Conservation (phyloP, 2,113 vertebrate species). For the Coregonus clupeaformis region DNA sequence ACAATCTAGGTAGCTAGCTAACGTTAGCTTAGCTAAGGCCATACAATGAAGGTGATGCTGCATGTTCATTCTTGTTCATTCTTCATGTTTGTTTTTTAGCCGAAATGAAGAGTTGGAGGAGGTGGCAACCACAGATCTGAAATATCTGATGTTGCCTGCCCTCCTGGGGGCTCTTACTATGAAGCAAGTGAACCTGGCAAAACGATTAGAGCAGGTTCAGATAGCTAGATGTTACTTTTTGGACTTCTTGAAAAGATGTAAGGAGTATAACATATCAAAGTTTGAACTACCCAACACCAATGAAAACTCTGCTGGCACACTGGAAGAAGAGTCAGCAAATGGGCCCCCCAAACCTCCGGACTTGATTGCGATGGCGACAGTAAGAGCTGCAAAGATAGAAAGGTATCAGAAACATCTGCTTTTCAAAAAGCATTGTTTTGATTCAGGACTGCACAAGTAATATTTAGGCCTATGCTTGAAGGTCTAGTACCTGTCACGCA, state of each 20-base stretch:
- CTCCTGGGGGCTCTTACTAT: constrained; percentile 81
- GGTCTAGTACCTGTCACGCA: not conserved
- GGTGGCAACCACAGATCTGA: constrained; percentile 83
- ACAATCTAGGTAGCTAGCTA: no score
- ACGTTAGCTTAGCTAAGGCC: no score
- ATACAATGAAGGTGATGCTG: no score
- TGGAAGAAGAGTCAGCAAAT: not conserved
- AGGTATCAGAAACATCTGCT: constrained; percentile 58
- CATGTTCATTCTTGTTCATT: not conserved
- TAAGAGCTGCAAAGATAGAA: constrained; percentile 87
- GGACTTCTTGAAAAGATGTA: constrained; percentile 80
- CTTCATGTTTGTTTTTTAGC: constrained; percentile 59
- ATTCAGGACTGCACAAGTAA: not conserved
- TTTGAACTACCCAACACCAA: constrained; percentile 71
- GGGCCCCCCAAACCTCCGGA: constrained; percentile 46
- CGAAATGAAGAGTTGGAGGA: constrained; percentile 93
- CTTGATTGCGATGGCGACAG: constrained; percentile 82
- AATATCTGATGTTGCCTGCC: constrained; percentile 85
- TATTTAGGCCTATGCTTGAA: not conserved
- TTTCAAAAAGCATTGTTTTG: not conserved
- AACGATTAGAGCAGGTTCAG: constrained; percentile 77
- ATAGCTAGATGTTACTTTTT: constrained; percentile 77
- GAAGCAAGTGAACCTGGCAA: constrained; percentile 75
- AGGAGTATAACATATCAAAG: constrained; percentile 74
- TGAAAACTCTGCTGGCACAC: not conserved